These are phyloP conservation scores for Brachylomia viminalis DNA, from an alignment of 2,888 invertebrate genomes.

Conservation along the genomic window DNA sequence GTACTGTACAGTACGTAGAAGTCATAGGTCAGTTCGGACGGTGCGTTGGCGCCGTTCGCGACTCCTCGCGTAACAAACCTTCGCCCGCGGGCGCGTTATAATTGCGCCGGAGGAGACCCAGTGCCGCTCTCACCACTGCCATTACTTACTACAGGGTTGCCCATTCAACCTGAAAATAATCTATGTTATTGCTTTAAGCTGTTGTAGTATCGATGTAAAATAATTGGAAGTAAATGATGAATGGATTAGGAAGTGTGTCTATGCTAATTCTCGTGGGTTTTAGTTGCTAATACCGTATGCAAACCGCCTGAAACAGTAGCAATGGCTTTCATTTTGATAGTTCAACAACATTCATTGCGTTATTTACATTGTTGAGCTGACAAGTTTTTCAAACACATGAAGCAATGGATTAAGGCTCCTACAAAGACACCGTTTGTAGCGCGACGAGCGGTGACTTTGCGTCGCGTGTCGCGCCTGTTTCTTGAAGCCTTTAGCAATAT, in stretches of 20 bases:
- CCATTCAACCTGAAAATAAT: slow-evolving; percentile 50
- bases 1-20: slow-evolving; percentile 37
- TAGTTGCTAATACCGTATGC: not conserved
- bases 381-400: too few relatives aligned
- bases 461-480: too few relatives aligned
- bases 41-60: slow-evolving; percentile 63
- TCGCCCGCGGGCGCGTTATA: slow-evolving; percentile 81
- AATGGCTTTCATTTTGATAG: too few relatives aligned
- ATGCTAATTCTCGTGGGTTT: slow-evolving; percentile 15
- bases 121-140: slow-evolving; percentile 56
- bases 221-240: slow-evolving; percentile 44
- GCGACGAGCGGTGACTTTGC: too few relatives aligned
- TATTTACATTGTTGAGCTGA: too few relatives aligned
- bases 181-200: slow-evolving; percentile 56
- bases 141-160: slow-evolving; percentile 62
- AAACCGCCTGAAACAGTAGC: not conserved
- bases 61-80: slow-evolving; percentile 75
- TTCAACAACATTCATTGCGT: too few relatives aligned
- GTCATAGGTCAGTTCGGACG: slow-evolving; percentile 69
- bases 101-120: slow-evolving; percentile 76
- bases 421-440: too few relatives aligned
- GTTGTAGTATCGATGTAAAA: slow-evolving; percentile 23
- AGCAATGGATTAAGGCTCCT: too few relatives aligned
- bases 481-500: too few relatives aligned
- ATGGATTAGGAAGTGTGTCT: slow-evolving; percentile 30